A percentile compares a stretch with the other conserved stretches of the same genome.
phyloP scores from a whole-genome alignment of 2,797 vertebrate genomes.

The Picus viridis region DNA sequence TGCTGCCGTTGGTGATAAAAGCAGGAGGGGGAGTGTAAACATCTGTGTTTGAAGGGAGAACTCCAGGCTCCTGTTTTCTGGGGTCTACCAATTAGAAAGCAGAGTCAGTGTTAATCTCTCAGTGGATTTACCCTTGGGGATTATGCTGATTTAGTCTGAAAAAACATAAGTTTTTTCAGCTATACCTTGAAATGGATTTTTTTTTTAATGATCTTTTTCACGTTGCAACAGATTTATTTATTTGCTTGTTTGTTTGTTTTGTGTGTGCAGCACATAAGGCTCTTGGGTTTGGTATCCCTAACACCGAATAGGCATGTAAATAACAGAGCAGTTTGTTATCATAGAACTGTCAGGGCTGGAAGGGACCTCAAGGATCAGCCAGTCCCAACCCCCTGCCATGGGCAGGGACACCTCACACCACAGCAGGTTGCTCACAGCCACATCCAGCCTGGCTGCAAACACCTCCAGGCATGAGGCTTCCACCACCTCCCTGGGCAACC shows the following conservation, averaged over 20 bases:
- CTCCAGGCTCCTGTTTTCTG: not conserved
- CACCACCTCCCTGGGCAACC: no score
- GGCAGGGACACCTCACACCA: no score
- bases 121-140: not conserved
- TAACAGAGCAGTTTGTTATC: not conserved
- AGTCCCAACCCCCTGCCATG: no score
- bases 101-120: constrained; percentile 13
- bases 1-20: constrained; percentile 59
- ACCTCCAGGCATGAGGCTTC: no score
- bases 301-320: not conserved
- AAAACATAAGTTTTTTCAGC: not conserved
- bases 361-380: no score
- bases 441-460: no score
- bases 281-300: not conserved
- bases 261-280: not conserved
- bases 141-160: constrained; percentile 35
- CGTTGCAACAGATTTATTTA: not conserved
- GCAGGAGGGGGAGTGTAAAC: constrained; percentile 25
- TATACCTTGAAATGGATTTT: constrained; percentile 25
- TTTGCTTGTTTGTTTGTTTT: not conserved
- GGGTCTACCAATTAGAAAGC: constrained; percentile 32
- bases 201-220: constrained; percentile 10
- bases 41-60: constrained; percentile 43
- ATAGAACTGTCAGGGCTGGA: no score
- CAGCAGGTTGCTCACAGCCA: no score